Base-by-base conservation (phyloP, 92 coral and sea anemone species). In the Phenganax marumi region DNA sequence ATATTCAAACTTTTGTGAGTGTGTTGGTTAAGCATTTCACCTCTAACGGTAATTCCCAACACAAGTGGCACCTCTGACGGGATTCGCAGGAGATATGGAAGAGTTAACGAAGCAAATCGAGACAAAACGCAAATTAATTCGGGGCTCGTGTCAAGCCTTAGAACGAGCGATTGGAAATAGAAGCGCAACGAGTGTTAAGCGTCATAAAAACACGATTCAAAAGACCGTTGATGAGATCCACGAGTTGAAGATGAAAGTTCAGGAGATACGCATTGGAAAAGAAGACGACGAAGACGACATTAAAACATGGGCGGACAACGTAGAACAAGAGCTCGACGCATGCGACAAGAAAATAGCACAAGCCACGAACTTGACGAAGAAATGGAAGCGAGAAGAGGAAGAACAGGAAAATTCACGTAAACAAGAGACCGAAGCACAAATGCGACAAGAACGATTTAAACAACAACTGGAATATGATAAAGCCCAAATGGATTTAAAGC, bases 211-310 rank as follows among this genome's bases (percentile, higher is more conserved):
- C n/a, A 56, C 0, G n/a, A 56, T 56, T 56, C n/a, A 56, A 56
- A 56, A 14, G 22, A 56, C 63, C 0, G n/a, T 7, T 3, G 70
- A 56, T 11, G 77, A 82, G 10, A 77, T 82, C 19, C 70, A 82
- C 39, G 49, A 82, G n/a, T 65, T 82, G 56, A 82, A 82, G 81
- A 68, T 82, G 69, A 68, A 63, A 21, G 51, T 64, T n/a, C 84
- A 80, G 70, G 84, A 66, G 23, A 53, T 76, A 8, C 47, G 70
- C 66, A 62, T 53, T 47, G 22, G 39, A 22, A 2, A 33, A 47
- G 71, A 50, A 4, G 70, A 84, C 19, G 53, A 83, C 19, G 48
- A 24, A 17, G 81, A 73, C 46, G 50, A 52, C 11, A 19, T 63
- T 50, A 65, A n/a, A 65, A 58, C 18, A 23, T 63, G 71, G 84